Conservation (phyloP, 1,140 invertebrate genomes). For the Drosophila teissieri region DNA sequence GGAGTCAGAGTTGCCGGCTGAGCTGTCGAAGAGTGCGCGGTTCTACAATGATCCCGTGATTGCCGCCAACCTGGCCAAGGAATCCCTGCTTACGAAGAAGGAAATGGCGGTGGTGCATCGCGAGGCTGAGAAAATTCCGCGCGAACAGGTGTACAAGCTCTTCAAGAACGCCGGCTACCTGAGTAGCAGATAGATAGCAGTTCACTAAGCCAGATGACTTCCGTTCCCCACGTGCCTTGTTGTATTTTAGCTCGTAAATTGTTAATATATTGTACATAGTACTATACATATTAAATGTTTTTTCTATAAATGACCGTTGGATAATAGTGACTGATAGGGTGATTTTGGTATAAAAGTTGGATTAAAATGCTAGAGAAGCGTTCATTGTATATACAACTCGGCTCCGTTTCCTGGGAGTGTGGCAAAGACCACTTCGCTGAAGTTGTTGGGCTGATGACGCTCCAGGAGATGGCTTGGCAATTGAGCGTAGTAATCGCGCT, state of each 20-base stretch:
- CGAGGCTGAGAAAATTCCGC: conserved; percentile 91
- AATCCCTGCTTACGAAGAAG: conserved; percentile 90
- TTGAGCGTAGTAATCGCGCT: conserved; percentile 89
- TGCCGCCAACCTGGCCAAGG: conserved; percentile 89
- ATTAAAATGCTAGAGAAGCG: not conserved
- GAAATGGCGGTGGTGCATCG: conserved; percentile 90
- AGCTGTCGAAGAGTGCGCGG: conserved; percentile 86
- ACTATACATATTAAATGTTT: conserved; percentile 39
- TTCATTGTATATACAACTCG: conserved; percentile 75
- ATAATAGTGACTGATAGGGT: conserved; percentile 20
- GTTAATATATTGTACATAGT: conserved; percentile 66
- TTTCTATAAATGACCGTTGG: conserved; percentile 7
- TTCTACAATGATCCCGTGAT: conserved; percentile 92
- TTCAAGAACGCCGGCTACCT: conserved; percentile 89
- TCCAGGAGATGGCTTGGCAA: conserved; percentile 76
- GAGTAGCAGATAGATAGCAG: conserved; percentile 75
- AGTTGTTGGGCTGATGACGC: conserved; percentile 76
- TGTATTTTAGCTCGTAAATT: conserved; percentile 73
- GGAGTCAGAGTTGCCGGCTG: conserved; percentile 87
- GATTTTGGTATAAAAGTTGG: conserved; percentile 25
- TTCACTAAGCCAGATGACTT: not conserved
- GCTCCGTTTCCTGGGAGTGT: conserved; percentile 87
- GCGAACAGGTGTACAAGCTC: conserved; percentile 90
- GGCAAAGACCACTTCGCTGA: conserved; percentile 86
- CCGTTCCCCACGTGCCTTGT: conserved; percentile 52